Percentiles rank a stretch among this genome's conserved stretches.
Conservation (phyloP, 2,888 invertebrate genomes). For the Apodemia duryi region DNA sequence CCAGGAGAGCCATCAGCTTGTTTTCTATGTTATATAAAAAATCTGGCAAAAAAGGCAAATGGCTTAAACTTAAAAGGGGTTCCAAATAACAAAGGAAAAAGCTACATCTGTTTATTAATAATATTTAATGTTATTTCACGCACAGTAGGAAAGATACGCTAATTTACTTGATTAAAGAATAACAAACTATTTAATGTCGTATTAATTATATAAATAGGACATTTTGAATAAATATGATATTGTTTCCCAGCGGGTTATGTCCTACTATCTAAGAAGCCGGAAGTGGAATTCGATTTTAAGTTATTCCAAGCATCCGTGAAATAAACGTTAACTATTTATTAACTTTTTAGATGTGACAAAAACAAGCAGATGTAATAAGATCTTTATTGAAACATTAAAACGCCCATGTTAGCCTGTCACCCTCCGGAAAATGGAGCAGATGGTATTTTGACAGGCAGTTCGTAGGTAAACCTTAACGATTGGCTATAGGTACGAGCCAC, state of each 20-base stretch:
- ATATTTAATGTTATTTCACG: not conserved
- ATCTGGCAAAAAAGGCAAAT: not conserved
- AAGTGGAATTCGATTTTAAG: not conserved
- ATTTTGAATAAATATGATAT: not conserved
- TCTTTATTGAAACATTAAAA: not conserved
- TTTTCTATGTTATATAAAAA: no score
- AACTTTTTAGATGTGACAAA: not conserved
- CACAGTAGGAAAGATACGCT: not conserved
- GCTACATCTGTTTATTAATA: not conserved
- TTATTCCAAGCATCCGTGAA: not conserved
- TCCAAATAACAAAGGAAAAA: not conserved
- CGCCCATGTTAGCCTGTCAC: no score
- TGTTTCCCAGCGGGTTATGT: not conserved
- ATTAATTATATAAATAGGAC: slow-evolving; percentile 4
- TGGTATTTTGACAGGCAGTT: not conserved
- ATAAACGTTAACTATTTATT: not conserved
- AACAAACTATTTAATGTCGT: not conserved
- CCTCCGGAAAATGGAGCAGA: no score
- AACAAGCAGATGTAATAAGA: not conserved
- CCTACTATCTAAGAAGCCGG: not conserved
- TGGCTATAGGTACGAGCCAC: no score
- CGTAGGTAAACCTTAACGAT: no score
- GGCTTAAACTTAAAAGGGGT: not conserved
- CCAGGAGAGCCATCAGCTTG: no score
- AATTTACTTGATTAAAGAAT: slow-evolving; percentile 1